Base-by-base conservation (phyloP, 2,797 vertebrate species). In the Phoxinus dragarum region DNA sequence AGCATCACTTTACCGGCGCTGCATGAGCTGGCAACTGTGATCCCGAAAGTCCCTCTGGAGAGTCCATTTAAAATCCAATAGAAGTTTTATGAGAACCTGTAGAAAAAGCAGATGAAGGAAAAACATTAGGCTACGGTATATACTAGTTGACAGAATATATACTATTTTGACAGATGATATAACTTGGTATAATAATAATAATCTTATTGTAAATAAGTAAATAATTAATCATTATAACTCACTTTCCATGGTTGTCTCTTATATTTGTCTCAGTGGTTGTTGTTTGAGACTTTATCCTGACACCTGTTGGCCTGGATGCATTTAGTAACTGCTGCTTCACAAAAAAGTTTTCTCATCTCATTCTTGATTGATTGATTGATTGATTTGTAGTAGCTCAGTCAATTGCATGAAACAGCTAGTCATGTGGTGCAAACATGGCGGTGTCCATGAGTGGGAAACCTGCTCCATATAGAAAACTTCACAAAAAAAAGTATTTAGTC, bases 1-100 rank as follows among this genome's bases (percentile, higher is more conserved):
- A 90, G 89, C 80, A 89, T 90, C 89, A 90, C 90, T 92, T 92
- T 91, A 90, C 93, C 89, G 92, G 90, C 89, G 88, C 92, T 92
- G 89, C 47, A 82, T 66, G 80, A 64, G 49, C 61, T 72, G 75
- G 64, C 79, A 91, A 90, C 92, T 89, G 87, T 87, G 89, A 40
- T 80, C 74, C 66, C 64, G 10, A 71, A 75, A 78, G 81, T 56
- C 64, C 67, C 82, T 61, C 49, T 78, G 82, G 75, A 84, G 75
- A 69, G 64, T 59, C 74, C 83, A 61, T 69, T 78, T 76, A 77
- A 83, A 78, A 72, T 77, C 49, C 42, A 80, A 68, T 84, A 74
- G 38, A 52, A 80, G 36, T n/a, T 27, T 78, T 87, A 66, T 80
- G 36, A 79, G 49, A 80, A 79, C 3, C 12, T 49, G 66, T 47